Conservation (phyloP, 1,140 invertebrate species). For the Bradynema listronoti region DNA sequence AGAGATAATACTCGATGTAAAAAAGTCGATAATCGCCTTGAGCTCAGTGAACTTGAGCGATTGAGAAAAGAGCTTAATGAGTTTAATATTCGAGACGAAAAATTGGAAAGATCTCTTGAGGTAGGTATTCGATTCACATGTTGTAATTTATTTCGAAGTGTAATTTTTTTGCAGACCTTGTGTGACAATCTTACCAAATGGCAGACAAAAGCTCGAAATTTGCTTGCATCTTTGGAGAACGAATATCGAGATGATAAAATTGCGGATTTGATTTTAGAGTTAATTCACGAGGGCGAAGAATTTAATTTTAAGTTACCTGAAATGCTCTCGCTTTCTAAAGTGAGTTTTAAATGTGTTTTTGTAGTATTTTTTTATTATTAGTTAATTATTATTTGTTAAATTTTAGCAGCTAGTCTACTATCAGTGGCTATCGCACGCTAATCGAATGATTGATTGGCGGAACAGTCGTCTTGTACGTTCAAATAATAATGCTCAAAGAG, state of each 20-base stretch:
- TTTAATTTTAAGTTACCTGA: slow-evolving; percentile 7
- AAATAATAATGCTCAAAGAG: not conserved
- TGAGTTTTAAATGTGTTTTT: slow-evolving; percentile 1
- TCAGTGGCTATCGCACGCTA: slow-evolving; percentile 23
- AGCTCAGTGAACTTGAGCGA: slow-evolving; percentile 21
- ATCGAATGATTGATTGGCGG: slow-evolving; percentile 14
- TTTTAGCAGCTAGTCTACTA: slow-evolving; percentile 23
- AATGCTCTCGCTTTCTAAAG: not conserved
- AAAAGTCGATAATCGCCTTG: slow-evolving; percentile 30
- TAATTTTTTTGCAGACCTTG: slow-evolving; percentile 19
- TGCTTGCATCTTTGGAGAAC: not conserved
- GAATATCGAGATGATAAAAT: slow-evolving; percentile 1
- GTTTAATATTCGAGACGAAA: slow-evolving; percentile 19
- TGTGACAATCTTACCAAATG: slow-evolving; percentile 19
- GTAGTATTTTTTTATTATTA: not conserved
- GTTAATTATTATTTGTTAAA: not conserved
- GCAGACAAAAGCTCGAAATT: slow-evolving; percentile 6
- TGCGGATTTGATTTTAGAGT: slow-evolving; percentile 6
- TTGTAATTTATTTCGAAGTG: not conserved
- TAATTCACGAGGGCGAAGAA: slow-evolving; percentile 18
- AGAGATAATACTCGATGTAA: slow-evolving; percentile 40
- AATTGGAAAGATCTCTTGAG: slow-evolving; percentile 19
- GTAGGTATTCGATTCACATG: not conserved
- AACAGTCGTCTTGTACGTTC: not conserved
- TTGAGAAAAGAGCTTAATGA: slow-evolving; percentile 26